Conservation (phyloP, 2,888 invertebrate genomes). For the Andrena haemorrhoa region DNA sequence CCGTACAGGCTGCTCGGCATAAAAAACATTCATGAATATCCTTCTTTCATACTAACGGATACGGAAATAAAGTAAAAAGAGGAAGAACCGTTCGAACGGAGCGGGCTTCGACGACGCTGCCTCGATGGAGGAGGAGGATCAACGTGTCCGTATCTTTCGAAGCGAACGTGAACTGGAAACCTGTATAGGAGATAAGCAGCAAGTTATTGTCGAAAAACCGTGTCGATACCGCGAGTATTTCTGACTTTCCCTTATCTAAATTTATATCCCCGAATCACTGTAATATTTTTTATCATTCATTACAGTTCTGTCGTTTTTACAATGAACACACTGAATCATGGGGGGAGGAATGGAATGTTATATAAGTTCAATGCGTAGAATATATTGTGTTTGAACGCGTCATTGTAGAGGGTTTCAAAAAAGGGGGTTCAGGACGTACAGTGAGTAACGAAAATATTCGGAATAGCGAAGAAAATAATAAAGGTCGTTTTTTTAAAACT, state of each 20-base stretch:
- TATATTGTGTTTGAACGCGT: slow-evolving; percentile 16
- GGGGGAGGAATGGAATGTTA: not conserved
- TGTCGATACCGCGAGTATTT: not conserved
- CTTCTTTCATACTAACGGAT: slow-evolving; percentile 70
- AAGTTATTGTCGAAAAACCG: slow-evolving; percentile 16
- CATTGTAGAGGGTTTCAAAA: not conserved
- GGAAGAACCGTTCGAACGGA: slow-evolving; percentile 46
- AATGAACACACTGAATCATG: no score
- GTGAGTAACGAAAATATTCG: no score
- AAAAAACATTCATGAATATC: slow-evolving; percentile 72
- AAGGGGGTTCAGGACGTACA: no score
- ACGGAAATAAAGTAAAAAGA: slow-evolving; percentile 67
- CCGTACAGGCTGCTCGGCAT: slow-evolving; percentile 41
- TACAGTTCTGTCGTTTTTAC: not conserved
- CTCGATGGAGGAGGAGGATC: slow-evolving; percentile 36
- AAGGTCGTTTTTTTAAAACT: no score
- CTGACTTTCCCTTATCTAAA: not conserved
- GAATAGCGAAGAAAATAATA: no score
- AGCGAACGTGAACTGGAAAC: not conserved
- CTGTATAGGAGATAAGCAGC: slow-evolving; percentile 9
- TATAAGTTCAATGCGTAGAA: not conserved
- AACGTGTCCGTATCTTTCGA: slow-evolving; percentile 25
- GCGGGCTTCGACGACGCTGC: slow-evolving; percentile 8
- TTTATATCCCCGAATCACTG: not conserved
- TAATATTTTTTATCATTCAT: slow-evolving; percentile 10